A percentile compares a stretch with the other conserved stretches of the same genome.
These are phyloP conservation scores for Pomatostomus ruficeps DNA, from an alignment of 2,113 vertebrate genomes.

Conservation along the genomic window DNA sequence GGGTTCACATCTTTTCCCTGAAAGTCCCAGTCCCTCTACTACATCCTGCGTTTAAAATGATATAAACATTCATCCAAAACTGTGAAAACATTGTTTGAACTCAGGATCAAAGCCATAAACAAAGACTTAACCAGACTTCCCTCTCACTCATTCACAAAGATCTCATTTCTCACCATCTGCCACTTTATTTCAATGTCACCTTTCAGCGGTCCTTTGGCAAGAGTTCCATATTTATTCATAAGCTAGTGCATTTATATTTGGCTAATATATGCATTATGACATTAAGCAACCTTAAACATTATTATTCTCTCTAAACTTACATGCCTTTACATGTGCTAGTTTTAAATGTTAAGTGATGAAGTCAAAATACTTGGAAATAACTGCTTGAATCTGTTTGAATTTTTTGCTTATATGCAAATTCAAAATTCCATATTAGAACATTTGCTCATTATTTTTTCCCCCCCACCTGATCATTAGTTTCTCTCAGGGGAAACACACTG, in stretches of 20 bases:
- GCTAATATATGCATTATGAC: not conserved
- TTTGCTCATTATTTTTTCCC: not conserved
- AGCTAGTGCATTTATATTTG: not conserved
- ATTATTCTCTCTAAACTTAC: not conserved
- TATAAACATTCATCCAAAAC: not conserved
- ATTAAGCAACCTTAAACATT: not conserved
- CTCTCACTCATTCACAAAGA: not conserved
- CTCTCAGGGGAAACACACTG: not conserved
- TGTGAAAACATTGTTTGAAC: not conserved
- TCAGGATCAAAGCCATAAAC: not conserved
- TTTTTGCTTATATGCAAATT: not conserved
- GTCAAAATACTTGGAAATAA: not conserved
- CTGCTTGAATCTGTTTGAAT: not conserved
- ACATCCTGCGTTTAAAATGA: not conserved
- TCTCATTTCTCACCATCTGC: not conserved
- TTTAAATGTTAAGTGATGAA: not conserved
- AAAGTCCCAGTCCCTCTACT: not conserved
- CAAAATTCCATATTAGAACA: not conserved
- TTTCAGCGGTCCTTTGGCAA: not conserved
- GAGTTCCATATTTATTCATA: not conserved
- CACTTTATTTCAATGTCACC: slow-evolving; percentile 1
- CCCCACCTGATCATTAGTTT: not conserved
- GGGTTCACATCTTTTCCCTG: not conserved
- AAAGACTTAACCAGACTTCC: not conserved
- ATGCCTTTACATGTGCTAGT: not conserved